Evolutionary conservation across 2,888 invertebrate species (phyloP).

Genomic region (Teinopalpus imperialis): DNA sequence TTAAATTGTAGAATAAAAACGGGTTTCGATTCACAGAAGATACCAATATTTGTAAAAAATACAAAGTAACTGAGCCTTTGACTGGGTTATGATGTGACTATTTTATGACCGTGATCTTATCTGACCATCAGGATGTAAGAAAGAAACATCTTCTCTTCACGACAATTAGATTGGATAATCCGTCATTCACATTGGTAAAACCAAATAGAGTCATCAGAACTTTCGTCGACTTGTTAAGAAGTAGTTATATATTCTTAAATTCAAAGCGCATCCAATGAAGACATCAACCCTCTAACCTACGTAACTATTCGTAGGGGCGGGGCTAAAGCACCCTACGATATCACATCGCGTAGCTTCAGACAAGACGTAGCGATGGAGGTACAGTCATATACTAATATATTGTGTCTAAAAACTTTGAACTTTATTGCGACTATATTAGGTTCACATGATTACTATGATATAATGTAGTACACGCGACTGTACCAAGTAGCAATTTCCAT

Average conservation of each 20-base stretch:
- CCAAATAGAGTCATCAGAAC: no score
- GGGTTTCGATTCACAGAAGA: no score
- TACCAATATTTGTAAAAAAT: no score
- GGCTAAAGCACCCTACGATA: slow-evolving; percentile 19
- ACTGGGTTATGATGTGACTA: no score
- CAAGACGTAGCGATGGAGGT: slow-evolving; percentile 12
- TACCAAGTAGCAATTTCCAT: slow-evolving; percentile 61
- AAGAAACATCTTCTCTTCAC: no score
- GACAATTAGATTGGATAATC: no score
- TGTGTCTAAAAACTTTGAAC: not conserved
- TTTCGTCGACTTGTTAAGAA: no score
- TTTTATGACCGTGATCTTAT: no score
- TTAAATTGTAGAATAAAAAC: no score
- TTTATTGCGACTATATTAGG: slow-evolving; percentile 10
- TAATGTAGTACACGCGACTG: slow-evolving; percentile 3
- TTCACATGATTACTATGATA: slow-evolving; percentile 1
- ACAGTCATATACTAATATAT: not conserved
- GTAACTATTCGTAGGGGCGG: slow-evolving; percentile 22
- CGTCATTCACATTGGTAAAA: no score
- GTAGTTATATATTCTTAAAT: not conserved
- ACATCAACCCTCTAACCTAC: slow-evolving; percentile 12
- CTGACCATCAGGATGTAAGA: no score
- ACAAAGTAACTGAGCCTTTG: no score
- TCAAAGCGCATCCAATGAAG: slow-evolving; percentile 10
- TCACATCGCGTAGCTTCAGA: slow-evolving; percentile 5